Evolutionary conservation across 1,140 invertebrate genomes (phyloP).

Genomic region (Drosophila teissieri): DNA sequence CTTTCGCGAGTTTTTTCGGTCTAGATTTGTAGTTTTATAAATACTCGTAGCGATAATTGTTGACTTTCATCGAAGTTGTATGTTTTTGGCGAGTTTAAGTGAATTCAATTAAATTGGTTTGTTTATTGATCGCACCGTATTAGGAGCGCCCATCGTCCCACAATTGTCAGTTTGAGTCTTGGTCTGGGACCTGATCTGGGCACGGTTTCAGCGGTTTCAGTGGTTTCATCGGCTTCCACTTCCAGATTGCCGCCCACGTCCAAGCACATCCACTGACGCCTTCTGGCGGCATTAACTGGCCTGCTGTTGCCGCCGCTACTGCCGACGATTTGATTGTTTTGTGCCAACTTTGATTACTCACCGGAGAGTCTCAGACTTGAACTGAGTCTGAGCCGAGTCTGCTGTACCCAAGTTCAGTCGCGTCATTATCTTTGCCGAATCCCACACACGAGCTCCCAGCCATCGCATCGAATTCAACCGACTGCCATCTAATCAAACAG

Average conservation of each 20-base stretch:
- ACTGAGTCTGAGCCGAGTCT: constrained; percentile 67
- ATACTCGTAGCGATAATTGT: neutral
- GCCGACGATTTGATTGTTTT: constrained; percentile 23
- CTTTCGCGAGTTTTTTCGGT: constrained; percentile 18
- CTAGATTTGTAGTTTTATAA: constrained; percentile 14
- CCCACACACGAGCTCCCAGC: constrained; percentile 50
- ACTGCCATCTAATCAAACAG: constrained; percentile 20
- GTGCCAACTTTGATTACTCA: constrained; percentile 54
- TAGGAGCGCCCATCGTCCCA: constrained; percentile 56
- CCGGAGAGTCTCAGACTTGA: constrained; percentile 4
- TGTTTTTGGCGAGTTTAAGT: constrained; percentile 40
- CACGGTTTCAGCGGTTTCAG: constrained; percentile 18
- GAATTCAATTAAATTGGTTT: constrained; percentile 63
- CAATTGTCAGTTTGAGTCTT: constrained; percentile 23
- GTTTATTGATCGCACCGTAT: constrained; percentile 67
- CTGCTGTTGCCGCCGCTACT: constrained; percentile 4
- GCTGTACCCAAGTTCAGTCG: constrained; percentile 46
- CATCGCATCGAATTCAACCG: constrained; percentile 33
- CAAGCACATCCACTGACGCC: constrained; percentile 41
- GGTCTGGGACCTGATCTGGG: constrained; percentile 36
- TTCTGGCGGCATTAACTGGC: constrained; percentile 59
- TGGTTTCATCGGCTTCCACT: constrained; percentile 26
- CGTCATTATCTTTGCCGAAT: constrained; percentile 54
- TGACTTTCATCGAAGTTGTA: constrained; percentile 10
- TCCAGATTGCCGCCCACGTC: constrained; percentile 61